phyloP scores from a whole-genome alignment of 92 coral and sea anemone genomes.

The Phenganax stokvisi region DNA sequence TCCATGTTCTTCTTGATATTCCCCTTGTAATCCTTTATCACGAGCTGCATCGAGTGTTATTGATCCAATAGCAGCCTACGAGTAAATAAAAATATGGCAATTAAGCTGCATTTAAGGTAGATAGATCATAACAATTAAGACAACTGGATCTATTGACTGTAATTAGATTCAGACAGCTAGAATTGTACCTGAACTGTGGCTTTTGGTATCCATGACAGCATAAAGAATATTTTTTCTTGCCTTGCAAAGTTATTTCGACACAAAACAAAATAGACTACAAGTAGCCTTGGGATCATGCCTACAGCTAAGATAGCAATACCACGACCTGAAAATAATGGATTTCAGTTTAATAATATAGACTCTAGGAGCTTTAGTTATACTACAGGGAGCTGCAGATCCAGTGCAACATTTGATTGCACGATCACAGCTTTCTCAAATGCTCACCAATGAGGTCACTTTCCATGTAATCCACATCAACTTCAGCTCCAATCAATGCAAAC shows the following conservation, averaged over 20 bases:
- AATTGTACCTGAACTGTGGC: conserved; percentile 87
- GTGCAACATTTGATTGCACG: no score
- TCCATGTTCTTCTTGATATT: conserved; percentile 57
- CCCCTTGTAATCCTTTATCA: conserved; percentile 72
- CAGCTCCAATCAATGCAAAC: conserved; percentile 95
- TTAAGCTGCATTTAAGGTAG: not conserved
- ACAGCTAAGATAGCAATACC: conserved; percentile 64
- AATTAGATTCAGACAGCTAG: not conserved
- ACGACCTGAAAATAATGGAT: conserved; percentile 48
- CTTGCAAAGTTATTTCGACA: conserved; percentile 77
- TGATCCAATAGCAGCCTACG: conserved; percentile 95
- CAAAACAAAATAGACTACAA: conserved; percentile 69
- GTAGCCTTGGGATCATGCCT: conserved; percentile 59
- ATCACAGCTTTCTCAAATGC: not conserved
- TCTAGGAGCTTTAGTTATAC: not conserved
- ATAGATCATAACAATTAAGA: not conserved
- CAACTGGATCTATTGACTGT: not conserved
- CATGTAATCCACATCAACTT: conserved; percentile 78
- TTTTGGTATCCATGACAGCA: conserved; percentile 91
- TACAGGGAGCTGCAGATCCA: no score
- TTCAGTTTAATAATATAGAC: not conserved
- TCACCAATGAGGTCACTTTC: conserved; percentile 62
- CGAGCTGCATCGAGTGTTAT: conserved; percentile 81
- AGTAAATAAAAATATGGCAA: not conserved
- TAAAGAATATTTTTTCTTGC: conserved; percentile 77